A percentile compares a stretch with the other conserved stretches of the same genome.
phyloP scores from a whole-genome alignment of 2,888 invertebrate species.

The Glaucopsyche alexis region DNA sequence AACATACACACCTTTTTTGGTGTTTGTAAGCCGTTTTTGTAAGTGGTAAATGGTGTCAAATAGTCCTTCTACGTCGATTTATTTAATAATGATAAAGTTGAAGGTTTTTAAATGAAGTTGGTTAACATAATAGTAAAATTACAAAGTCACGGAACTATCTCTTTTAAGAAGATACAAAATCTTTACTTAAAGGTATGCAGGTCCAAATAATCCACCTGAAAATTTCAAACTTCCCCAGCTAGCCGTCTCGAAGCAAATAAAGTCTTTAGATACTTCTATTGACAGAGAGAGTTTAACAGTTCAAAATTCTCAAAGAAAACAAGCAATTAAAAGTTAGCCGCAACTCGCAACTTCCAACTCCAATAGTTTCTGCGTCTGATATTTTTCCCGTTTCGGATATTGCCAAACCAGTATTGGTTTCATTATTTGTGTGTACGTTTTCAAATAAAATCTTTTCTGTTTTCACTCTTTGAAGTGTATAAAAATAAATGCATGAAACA shows the following conservation, averaged over 20 bases:
- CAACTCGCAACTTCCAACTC: neutral
- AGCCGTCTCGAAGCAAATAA: slow-evolving; percentile 26
- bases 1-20: no score
- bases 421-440: slow-evolving; percentile 3
- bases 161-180: no score
- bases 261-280: slow-evolving; percentile 11
- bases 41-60: no score
- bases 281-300: slow-evolving; percentile 10
- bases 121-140: no score
- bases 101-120: no score
- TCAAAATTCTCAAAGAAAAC: slow-evolving; percentile 13
- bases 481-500: neutral
- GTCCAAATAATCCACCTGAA: neutral
- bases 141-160: no score
- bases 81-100: no score
- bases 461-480: neutral
- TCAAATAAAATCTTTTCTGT: neutral
- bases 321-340: slow-evolving; percentile 6
- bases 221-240: slow-evolving; percentile 29
- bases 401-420: neutral
- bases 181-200: neutral
- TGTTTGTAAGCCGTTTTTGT: no score
- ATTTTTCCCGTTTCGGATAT: neutral
- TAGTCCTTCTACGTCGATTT: no score
- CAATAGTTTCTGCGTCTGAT: slow-evolving; percentile 13